Evolutionary conservation across 2,888 invertebrate genomes (phyloP), one percentile per base, ranked within the genome.

Genomic region (Apomyelois bistriatella): DNA sequence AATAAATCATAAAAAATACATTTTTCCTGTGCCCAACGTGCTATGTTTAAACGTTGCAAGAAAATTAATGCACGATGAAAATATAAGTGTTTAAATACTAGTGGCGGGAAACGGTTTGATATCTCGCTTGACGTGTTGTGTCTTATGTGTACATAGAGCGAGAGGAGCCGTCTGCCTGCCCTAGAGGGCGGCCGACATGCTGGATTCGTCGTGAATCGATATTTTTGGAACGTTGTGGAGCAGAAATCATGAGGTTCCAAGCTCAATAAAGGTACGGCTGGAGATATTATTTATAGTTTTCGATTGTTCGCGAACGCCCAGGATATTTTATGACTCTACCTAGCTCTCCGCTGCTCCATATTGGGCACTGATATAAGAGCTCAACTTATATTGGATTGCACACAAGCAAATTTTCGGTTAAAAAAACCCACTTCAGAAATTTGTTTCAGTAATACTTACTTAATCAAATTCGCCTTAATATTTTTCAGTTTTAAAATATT

Each of bases 101-200:
- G 90, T 90, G 90, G 90, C 90, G 90, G 90, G 90, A 90, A 90
- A 89, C 84, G 79, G 85, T 86, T 88, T 85, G 82, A 86, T 87
- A 87, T 85, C 87, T 85, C 81, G 82, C 82, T 81, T 88, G 89
- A 86, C 89, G 87, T 90, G 89, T 85, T 82, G 87, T 87, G 86
- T 86, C 76, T 80, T 89, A 86, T 88, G 88, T 89, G 86, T 86
- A 81, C 78, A 72, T 85, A 87, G 85, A 86, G 82, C 74, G 85
- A 79, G 86, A 82, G 81, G 78, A 83, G 78, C 86, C 77, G 87
- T 85, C 85, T 85, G 86, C 85, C 84, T 38, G 38, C 38, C 32
- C 85, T 79, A 81, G 82, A 85, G 87, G 87, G 85, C 85, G 85
- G 82, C 84, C 86, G 88, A 86, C 88, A 89, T 89, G 89, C 88